Percentiles rank a stretch among this genome's conserved stretches.
phyloP scores from a whole-genome alignment of 2,888 invertebrate species.

The Baccha elongata region DNA sequence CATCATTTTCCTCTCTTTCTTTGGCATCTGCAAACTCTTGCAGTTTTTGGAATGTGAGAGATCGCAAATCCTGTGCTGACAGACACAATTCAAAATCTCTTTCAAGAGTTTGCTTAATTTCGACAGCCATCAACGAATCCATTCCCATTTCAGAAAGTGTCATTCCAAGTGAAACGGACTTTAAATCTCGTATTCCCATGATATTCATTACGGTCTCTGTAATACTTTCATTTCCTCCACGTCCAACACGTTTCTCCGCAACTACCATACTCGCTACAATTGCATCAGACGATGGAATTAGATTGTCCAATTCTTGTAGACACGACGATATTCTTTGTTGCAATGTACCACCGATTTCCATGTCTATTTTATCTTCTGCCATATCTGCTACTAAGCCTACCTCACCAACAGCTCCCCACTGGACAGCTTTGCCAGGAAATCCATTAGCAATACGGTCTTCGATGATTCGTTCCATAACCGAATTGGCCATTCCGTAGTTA shows the following conservation, averaged over 20 bases:
- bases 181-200: slow-evolving; percentile 87
- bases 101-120: slow-evolving; percentile 96
- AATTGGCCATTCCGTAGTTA: slow-evolving; percentile 93
- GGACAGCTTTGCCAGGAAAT: slow-evolving; percentile 91
- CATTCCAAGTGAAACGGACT: slow-evolving; percentile 87
- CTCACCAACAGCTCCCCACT: slow-evolving; percentile 97
- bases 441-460: slow-evolving; percentile 88
- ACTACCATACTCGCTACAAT: slow-evolving; percentile 93
- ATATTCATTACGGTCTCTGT: slow-evolving; percentile 89
- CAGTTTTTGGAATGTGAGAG: slow-evolving; percentile 86
- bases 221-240: slow-evolving; percentile 85
- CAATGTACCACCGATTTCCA: slow-evolving; percentile 90
- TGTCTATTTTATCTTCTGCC: slow-evolving; percentile 87
- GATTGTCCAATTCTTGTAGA: slow-evolving; percentile 87
- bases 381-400: slow-evolving; percentile 91
- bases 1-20: slow-evolving; percentile 77
- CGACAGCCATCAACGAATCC: slow-evolving; percentile 98
- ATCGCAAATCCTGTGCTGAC: slow-evolving; percentile 92
- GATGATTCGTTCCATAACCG: slow-evolving; percentile 94
- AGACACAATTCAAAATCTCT: slow-evolving; percentile 94
- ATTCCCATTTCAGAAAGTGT: slow-evolving; percentile 95
- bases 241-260: slow-evolving; percentile 89
- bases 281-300: slow-evolving; percentile 88
- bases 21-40: slow-evolving; percentile 79
- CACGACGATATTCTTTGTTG: slow-evolving; percentile 94